Evolutionary conservation across 2,113 vertebrate genomes (phyloP).

Genomic region (Archilochus colubris): DNA sequence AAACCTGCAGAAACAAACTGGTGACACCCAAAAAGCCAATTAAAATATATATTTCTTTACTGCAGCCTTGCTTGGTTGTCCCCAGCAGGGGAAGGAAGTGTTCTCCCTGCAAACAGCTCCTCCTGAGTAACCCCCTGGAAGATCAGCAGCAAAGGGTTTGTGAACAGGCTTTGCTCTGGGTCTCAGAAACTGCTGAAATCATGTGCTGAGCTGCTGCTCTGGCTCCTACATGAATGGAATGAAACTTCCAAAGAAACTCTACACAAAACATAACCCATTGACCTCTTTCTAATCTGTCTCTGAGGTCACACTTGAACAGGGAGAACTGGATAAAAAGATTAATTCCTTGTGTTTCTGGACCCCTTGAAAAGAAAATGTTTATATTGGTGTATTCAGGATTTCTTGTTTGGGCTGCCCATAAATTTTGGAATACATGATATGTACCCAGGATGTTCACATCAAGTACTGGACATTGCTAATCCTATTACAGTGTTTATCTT

Average conservation of each 20-base stretch:
- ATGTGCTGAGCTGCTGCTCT: not conserved
- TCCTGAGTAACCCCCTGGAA: not conserved
- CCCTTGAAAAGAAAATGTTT: not conserved
- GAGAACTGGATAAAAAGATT: not conserved
- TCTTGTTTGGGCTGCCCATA: not conserved
- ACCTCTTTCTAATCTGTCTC: not conserved
- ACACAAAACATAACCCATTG: not conserved
- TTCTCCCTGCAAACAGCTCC: not conserved
- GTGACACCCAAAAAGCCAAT: not conserved
- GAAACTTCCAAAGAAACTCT: not conserved
- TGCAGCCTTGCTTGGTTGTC: not conserved
- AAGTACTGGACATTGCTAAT: not conserved
- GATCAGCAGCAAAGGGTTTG: rapidly evolving
- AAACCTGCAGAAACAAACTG: not conserved
- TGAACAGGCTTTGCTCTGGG: not conserved
- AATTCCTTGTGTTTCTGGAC: not conserved
- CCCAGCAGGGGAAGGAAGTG: rapidly evolving
- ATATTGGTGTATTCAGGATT: not conserved
- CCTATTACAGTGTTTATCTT: not conserved
- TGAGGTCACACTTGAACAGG: not conserved
- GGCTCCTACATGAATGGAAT: not conserved
- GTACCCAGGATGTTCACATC: too few relatives aligned
- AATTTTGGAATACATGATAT: not conserved
- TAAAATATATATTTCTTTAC: not conserved
- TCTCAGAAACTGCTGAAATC: not conserved